Conservation (phyloP, 1,140 invertebrate genomes). For the Philotrypesis tridentata region DNA sequence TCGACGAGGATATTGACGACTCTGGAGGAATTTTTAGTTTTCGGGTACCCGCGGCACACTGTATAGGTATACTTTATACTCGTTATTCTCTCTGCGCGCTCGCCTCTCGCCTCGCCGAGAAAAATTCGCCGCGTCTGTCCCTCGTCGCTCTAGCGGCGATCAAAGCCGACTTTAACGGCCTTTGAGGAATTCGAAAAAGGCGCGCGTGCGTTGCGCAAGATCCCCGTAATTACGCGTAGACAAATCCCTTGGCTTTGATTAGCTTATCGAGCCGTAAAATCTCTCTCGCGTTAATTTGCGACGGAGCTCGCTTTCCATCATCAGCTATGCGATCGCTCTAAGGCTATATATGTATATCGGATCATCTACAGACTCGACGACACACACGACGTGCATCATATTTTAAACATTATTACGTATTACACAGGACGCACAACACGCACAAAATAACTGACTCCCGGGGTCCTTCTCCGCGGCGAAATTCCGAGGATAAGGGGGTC, state of each 20-base stretch:
- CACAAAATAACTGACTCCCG: too few species aligned
- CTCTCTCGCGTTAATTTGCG: background rate
- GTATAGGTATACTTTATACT: too few species aligned
- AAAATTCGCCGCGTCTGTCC: slow-evolving; percentile 25
- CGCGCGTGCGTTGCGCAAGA: background rate
- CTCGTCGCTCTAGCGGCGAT: background rate
- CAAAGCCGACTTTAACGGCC: background rate
- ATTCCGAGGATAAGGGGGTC: too few species aligned
- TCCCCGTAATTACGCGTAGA: background rate
- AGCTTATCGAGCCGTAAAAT: background rate
- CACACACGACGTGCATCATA: too few species aligned
- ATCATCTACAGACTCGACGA: background rate
- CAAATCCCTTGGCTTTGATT: slow-evolving; percentile 2
- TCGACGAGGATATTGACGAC: slow-evolving; percentile 20
- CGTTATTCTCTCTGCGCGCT: too few species aligned
- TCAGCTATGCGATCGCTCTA: too few species aligned
- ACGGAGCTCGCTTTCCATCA: background rate
- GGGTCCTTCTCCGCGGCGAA: too few species aligned
- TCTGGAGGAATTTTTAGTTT: background rate
- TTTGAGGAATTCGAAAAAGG: background rate
- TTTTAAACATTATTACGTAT: too few species aligned
- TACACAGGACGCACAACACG: too few species aligned
- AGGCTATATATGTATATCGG: background rate
- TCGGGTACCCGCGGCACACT: background rate
- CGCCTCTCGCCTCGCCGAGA: too few species aligned